A percentile compares a stretch with the other conserved stretches of the same genome.
phyloP scores from a whole-genome alignment of 2,888 invertebrate species.

The Linhomoeus sp. region DNA sequence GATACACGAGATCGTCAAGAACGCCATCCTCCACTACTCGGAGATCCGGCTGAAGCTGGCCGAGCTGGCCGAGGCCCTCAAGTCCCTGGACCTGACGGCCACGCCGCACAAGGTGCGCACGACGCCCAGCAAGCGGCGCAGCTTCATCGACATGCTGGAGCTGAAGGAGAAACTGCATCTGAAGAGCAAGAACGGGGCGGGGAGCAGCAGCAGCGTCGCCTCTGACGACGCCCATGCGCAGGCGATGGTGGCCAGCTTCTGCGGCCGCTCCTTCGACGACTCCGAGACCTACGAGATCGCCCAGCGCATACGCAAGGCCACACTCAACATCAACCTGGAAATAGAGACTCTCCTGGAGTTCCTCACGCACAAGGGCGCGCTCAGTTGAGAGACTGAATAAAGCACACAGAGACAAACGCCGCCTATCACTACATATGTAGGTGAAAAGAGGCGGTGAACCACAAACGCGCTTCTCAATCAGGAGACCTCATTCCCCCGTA shows the following conservation, averaged over 20 bases:
- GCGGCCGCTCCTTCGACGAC: conserved; percentile 27
- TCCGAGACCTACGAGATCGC: conserved; percentile 28
- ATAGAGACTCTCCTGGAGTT: conserved; percentile 26
- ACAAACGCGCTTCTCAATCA: too few species aligned
- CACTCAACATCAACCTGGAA: conserved; percentile 26
- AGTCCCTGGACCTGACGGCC: conserved; percentile 26
- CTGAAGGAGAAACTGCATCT: conserved; percentile 8
- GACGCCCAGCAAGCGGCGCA: conserved; percentile 22
- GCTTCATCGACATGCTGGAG: conserved; percentile 26
- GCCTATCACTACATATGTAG: too few species aligned
- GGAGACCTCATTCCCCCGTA: too few species aligned
- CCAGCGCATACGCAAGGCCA: conserved; percentile 24
- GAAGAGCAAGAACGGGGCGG: conserved; percentile 9
- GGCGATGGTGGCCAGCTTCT: conserved; percentile 27
- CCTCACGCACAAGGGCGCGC: conserved; percentile 24
- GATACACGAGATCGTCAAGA: conserved; percentile 27
- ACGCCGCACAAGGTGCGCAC: conserved; percentile 27
- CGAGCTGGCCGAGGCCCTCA: conserved; percentile 26
- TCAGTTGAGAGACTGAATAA: too few species aligned
- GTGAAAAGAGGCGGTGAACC: too few species aligned
- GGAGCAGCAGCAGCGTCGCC: conserved; percentile 24
- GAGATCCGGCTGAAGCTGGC: conserved; percentile 24
- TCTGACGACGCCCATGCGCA: conserved; percentile 23
- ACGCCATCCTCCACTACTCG: conserved; percentile 26
- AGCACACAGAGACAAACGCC: too few species aligned